phyloP scores from a whole-genome alignment of 2,888 invertebrate species.

The Serrognathus titanus region DNA sequence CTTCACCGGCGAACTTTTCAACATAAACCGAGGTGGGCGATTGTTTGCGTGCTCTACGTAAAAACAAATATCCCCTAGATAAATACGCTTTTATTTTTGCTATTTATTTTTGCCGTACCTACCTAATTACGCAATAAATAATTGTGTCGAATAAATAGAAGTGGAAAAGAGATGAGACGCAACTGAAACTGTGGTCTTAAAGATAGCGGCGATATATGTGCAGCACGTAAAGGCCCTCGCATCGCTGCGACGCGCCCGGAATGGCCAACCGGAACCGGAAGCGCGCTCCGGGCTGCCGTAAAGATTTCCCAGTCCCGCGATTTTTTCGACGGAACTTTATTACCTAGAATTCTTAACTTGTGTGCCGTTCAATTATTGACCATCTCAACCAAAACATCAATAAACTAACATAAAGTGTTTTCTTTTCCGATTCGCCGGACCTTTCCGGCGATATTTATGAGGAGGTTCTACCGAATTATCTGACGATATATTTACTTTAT shows the following conservation, averaged over 20 bases:
- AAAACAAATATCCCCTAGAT: neutral
- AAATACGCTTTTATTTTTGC: neutral
- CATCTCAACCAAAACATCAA: constrained; percentile 4
- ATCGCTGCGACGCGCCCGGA: constrained; percentile 33
- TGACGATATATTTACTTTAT: no score
- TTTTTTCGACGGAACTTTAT: constrained; percentile 28
- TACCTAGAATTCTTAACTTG: constrained; percentile 29
- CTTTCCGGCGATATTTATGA: no score
- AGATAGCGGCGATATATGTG: constrained; percentile 32
- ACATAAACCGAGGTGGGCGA: neutral
- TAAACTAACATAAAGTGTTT: constrained; percentile 8
- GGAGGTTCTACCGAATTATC: no score
- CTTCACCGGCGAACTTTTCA: neutral
- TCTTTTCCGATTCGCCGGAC: constrained; percentile 3
- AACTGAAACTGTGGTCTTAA: constrained; percentile 26
- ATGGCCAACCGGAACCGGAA: constrained; percentile 34
- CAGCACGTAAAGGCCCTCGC: constrained; percentile 34
- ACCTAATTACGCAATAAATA: neutral
- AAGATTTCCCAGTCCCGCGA: constrained; percentile 32
- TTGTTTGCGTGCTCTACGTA: neutral
- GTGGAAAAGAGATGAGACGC: neutral
- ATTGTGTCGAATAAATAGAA: neutral
- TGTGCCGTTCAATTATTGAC: constrained; percentile 24
- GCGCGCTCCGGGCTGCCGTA: constrained; percentile 29
- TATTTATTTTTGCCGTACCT: neutral